phyloP scores from a whole-genome alignment of 2,888 invertebrate species.

The Malacosoma neustria region DNA sequence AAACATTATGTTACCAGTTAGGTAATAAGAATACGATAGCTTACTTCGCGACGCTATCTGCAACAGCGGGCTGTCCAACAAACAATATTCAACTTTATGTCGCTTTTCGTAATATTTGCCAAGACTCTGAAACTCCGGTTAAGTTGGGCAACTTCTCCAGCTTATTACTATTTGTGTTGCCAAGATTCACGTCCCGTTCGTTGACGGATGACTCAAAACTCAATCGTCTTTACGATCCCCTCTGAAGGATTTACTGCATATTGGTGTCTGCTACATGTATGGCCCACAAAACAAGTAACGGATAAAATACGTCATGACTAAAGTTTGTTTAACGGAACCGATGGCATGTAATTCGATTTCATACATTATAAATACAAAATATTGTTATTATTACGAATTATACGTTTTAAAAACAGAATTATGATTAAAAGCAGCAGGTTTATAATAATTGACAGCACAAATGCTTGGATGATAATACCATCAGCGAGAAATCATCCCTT shows the following conservation, averaged over 20 bases:
- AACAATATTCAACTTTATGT: slow-evolving; percentile 60
- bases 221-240: slow-evolving; percentile 9
- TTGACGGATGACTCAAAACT: slow-evolving; percentile 24
- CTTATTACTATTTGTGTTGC: slow-evolving; percentile 67
- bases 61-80: slow-evolving; percentile 45
- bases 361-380: too few relatives aligned
- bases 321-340: too few relatives aligned
- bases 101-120: slow-evolving; percentile 60
- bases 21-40: slow-evolving; percentile 20
- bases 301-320: too few relatives aligned
- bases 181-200: slow-evolving; percentile 33
- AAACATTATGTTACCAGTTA: slow-evolving; percentile 1
- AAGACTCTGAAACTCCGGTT: slow-evolving; percentile 40
- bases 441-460: too few relatives aligned
- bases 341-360: too few relatives aligned
- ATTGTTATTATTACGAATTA: too few relatives aligned
- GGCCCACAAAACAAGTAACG: not conserved
- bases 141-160: slow-evolving; percentile 51
- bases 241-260: slow-evolving; percentile 6
- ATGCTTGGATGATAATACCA: too few relatives aligned
- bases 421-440: too few relatives aligned
- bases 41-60: slow-evolving; percentile 19
- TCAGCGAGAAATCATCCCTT: too few relatives aligned
- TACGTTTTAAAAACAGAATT: too few relatives aligned
- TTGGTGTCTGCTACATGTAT: slow-evolving; percentile 4